Percentiles rank a stretch among this genome's conserved stretches.
phyloP scores from a whole-genome alignment of 1,140 invertebrate genomes.

The Oncopodura yosiiana region DNA sequence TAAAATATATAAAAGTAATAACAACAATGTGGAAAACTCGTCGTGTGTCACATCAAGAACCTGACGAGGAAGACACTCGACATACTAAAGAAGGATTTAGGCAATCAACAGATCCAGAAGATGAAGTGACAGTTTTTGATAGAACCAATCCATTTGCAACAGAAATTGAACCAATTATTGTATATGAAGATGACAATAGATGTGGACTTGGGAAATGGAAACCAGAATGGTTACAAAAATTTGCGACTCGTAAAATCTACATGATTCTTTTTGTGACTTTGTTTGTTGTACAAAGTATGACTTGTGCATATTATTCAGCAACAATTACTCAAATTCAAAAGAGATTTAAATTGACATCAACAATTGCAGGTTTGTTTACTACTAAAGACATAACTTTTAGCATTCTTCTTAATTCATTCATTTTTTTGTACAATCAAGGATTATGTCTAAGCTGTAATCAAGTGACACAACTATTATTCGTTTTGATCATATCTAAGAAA shows the following conservation, averaged over 20 bases:
- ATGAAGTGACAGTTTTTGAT: constrained; percentile 7
- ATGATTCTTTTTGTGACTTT: constrained; percentile 60
- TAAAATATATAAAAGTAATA: too few species aligned
- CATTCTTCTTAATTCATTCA: not conserved
- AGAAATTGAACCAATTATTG: not conserved
- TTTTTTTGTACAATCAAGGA: constrained; percentile 40
- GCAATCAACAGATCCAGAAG: constrained; percentile 6
- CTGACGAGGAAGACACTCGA: not conserved
- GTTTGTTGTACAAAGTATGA: constrained; percentile 59
- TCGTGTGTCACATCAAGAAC: too few species aligned
- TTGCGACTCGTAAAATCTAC: constrained; percentile 65
- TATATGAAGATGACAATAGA: constrained; percentile 7
- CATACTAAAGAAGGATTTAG: too few species aligned
- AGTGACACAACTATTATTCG: constrained; percentile 48
- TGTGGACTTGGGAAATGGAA: constrained; percentile 53
- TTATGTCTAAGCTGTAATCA: constrained; percentile 60
- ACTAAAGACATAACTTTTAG: not conserved
- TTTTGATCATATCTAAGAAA: constrained; percentile 54
- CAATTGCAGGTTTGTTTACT: constrained; percentile 52
- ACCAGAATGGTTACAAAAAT: constrained; percentile 51
- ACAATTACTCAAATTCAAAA: constrained; percentile 70
- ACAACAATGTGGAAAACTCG: too few species aligned
- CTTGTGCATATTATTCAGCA: constrained; percentile 64
- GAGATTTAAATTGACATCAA: constrained; percentile 63
- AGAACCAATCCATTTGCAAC: constrained; percentile 1